Evolutionary conservation across 2,888 invertebrate genomes (phyloP).

Genomic region (Watsonalla binaria): DNA sequence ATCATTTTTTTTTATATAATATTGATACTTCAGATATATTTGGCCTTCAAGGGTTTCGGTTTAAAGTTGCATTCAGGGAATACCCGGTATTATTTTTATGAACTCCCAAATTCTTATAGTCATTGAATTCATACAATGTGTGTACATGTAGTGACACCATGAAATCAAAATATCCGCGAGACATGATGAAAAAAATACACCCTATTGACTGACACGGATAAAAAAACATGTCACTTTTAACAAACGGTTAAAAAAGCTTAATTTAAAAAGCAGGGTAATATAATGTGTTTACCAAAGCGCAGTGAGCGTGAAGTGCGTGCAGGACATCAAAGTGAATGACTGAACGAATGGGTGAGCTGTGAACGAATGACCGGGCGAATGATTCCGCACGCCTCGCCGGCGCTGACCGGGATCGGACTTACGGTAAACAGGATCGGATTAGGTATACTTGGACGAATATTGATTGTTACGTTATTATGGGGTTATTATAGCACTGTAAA

Average conservation of each 20-base stretch:
- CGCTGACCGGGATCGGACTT: slow-evolving; percentile 48
- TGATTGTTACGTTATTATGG: background rate
- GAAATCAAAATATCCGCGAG: too few species aligned
- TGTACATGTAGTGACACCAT: too few species aligned
- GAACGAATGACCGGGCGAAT: slow-evolving; percentile 57
- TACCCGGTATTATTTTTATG: too few species aligned
- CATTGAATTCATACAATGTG: too few species aligned
- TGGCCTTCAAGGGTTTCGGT: too few species aligned
- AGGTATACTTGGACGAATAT: slow-evolving; percentile 3
- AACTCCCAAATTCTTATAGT: too few species aligned
- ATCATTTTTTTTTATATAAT: too few species aligned
- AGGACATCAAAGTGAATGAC: slow-evolving; percentile 64
- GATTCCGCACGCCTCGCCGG: slow-evolving; percentile 52
- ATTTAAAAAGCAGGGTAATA: slow-evolving; percentile 32
- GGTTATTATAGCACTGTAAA: background rate
- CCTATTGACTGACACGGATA: too few species aligned
- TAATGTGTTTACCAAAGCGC: slow-evolving; percentile 49
- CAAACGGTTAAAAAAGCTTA: background rate
- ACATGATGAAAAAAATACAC: too few species aligned
- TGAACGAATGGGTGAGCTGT: slow-evolving; percentile 46
- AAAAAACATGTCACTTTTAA: background rate
- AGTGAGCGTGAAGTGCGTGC: slow-evolving; percentile 62
- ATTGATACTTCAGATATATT: too few species aligned
- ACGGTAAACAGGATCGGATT: slow-evolving; percentile 3
- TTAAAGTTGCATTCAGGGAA: too few species aligned